Percentiles rank a stretch among this genome's conserved stretches.
Evolutionary conservation across 1,140 invertebrate species (phyloP).

Genomic region (Notospermus geniculatus): DNA sequence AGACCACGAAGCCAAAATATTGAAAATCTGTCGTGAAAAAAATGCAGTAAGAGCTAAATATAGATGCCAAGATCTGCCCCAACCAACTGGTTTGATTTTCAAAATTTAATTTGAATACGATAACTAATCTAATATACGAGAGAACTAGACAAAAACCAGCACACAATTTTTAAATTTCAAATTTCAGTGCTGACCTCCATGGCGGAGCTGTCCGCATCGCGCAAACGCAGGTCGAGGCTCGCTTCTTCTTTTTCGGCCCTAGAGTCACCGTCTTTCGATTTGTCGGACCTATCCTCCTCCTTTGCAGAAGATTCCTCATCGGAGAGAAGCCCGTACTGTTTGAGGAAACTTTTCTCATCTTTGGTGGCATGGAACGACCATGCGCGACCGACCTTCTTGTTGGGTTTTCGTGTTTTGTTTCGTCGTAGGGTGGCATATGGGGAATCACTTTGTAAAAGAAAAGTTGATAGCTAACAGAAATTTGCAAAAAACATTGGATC

Average conservation of each 20-base stretch:
- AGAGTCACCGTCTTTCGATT: background rate
- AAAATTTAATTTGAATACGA: too few species aligned
- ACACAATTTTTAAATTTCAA: too few species aligned
- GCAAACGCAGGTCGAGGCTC: background rate
- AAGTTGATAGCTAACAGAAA: background rate
- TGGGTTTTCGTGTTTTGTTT: constrained; percentile 10
- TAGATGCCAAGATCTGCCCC: too few species aligned
- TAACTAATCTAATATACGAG: too few species aligned
- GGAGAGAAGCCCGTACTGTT: constrained; percentile 3
- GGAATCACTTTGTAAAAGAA: constrained; percentile 7
- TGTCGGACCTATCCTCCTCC: constrained; percentile 1
- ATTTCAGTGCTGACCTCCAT: constrained; percentile 7
- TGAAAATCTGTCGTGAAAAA: too few species aligned
- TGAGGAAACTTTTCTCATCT: constrained; percentile 7
- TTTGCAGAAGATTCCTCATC: constrained; percentile 6
- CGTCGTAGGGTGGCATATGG: constrained; percentile 5
- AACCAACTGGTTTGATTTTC: too few species aligned
- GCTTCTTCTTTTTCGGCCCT: background rate
- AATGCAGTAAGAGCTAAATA: too few species aligned
- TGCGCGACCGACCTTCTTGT: constrained; percentile 8
- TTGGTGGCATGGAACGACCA: constrained; percentile 8
- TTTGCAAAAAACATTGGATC: too few species aligned
- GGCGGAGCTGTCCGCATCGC: background rate
- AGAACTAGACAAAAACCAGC: too few species aligned
- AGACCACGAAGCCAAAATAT: too few species aligned